Base-by-base conservation (phyloP, 2,797 vertebrate species). In the Hirundo rustica region DNA sequence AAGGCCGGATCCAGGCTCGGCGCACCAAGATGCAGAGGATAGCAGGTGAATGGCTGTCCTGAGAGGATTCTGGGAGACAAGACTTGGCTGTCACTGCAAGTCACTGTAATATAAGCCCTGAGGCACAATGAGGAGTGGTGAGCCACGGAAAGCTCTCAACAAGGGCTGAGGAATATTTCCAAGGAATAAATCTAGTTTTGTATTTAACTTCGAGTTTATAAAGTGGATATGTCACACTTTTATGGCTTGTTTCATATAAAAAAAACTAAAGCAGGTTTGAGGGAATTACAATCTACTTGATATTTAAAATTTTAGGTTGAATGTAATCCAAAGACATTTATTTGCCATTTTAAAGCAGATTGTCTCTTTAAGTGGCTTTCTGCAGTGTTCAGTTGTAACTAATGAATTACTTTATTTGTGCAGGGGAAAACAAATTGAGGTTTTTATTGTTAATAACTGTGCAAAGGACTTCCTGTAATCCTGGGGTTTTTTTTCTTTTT, bases 21-120 rank as follows among this genome's bases (percentile, higher is more conserved):
- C 99, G 99, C 66, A 99, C 99, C 98, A 99, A 99, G 96, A 99
- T 99, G 99, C 99, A 99, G 96, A 98, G 99, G 74, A 99, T 99
- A 68, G 98, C 99, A 34, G 99, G 99, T 99, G 88, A 96, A 3
- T 0, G 3, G 1, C 6, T 26, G 18, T 11, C 73, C 40, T 58
- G 10, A 9, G 47, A 3, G 5, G 2, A 0, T 38, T 30, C 62
- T 72, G 73, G 70, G 57, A 86, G 78, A 38, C 25, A 14, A 9
- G 11, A 2, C 30, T 76, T 58, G 53, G 10, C 30, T 89, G 27
- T 21, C 62, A 5, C 5, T 48, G 66, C 55, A 50, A 45, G 27
- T 51, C 30, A 10, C 48, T 86, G 45, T 32, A 23, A 13, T 7
- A 4, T 54, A 30, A 61, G n/a, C 5, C 4, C 4, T 36, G 13